Conservation (phyloP, 2,888 invertebrate species). For the Pyrochroa serraticornis region DNA sequence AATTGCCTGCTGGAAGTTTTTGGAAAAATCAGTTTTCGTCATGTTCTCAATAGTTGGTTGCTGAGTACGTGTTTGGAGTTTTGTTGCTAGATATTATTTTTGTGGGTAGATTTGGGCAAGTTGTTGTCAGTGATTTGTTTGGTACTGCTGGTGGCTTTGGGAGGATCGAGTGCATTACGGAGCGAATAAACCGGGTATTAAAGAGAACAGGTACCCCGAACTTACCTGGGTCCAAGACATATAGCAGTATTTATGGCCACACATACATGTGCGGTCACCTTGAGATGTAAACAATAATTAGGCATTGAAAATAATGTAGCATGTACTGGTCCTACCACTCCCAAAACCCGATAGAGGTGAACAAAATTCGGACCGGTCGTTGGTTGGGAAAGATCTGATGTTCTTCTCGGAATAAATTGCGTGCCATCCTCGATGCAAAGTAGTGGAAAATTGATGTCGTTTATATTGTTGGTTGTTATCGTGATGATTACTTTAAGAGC, state of each 20-base stretch:
- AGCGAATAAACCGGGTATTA: constrained; percentile 33
- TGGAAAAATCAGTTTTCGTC: constrained; percentile 6
- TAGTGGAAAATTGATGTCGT: constrained; percentile 44
- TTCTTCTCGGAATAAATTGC: constrained; percentile 48
- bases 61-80: background rate
- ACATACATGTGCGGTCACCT: constrained; percentile 55
- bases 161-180: constrained; percentile 16
- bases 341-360: constrained; percentile 35
- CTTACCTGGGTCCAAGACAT: constrained; percentile 54
- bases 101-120: too few species aligned
- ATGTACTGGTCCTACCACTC: constrained; percentile 48
- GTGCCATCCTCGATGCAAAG: constrained; percentile 42
- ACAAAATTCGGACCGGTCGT: constrained; percentile 44
- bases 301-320: constrained; percentile 54
- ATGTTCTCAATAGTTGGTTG: background rate
- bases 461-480: constrained; percentile 46
- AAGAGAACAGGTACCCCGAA: constrained; percentile 51
- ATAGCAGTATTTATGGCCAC: constrained; percentile 53
- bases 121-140: background rate
- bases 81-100: too few species aligned
- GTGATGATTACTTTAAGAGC: constrained; percentile 29
- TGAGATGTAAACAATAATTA: constrained; percentile 57
- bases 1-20: background rate
- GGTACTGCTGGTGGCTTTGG: constrained; percentile 10
- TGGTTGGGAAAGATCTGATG: constrained; percentile 44